Conservation (phyloP, 37 sponge, comb jelly and placozoan species). For the Dysidea cf. avara region DNA sequence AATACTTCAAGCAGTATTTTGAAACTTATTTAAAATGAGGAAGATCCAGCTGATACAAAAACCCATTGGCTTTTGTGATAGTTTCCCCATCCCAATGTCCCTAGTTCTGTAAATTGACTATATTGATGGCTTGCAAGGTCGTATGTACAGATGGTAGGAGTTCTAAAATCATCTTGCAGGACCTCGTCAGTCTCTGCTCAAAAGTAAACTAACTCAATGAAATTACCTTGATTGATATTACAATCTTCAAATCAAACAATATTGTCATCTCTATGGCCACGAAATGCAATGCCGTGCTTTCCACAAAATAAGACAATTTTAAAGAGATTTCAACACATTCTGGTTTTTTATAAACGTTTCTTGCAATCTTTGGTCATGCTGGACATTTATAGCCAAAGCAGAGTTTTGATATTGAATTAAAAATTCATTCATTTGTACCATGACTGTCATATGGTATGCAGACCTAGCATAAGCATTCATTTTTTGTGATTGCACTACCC, state of each 20-base stretch:
- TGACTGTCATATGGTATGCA: too few relatives aligned
- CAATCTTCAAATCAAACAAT: constrained; percentile 13
- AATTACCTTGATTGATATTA: constrained; percentile 53
- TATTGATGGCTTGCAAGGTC: constrained; percentile 37
- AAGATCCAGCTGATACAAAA: constrained; percentile 42
- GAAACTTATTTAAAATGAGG: constrained; percentile 39
- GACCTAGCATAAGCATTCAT: too few relatives aligned
- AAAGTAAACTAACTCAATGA: constrained; percentile 58
- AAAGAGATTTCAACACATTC: constrained; percentile 50
- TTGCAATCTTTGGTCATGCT: not conserved
- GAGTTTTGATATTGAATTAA: constrained; percentile 4
- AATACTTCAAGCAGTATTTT: constrained; percentile 44
- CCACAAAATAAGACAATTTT: constrained; percentile 59
- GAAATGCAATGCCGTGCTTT: constrained; percentile 59
- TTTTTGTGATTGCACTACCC: too few relatives aligned
- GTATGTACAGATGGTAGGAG: constrained; percentile 36
- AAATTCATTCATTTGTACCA: constrained; percentile 19
- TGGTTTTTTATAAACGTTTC: constrained; percentile 26
- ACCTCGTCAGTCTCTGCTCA: constrained; percentile 58
- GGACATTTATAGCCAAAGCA: not conserved
- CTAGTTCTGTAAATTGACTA: constrained; percentile 11
- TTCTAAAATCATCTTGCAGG: constrained; percentile 33
- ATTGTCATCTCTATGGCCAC: constrained; percentile 61
- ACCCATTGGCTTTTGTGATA: constrained; percentile 56
- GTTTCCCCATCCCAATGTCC: constrained; percentile 61